Percentiles rank a stretch among this genome's conserved stretches.
Evolutionary conservation across 2,113 vertebrate genomes (phyloP).

Genomic region (Malurus melanocephalus): DNA sequence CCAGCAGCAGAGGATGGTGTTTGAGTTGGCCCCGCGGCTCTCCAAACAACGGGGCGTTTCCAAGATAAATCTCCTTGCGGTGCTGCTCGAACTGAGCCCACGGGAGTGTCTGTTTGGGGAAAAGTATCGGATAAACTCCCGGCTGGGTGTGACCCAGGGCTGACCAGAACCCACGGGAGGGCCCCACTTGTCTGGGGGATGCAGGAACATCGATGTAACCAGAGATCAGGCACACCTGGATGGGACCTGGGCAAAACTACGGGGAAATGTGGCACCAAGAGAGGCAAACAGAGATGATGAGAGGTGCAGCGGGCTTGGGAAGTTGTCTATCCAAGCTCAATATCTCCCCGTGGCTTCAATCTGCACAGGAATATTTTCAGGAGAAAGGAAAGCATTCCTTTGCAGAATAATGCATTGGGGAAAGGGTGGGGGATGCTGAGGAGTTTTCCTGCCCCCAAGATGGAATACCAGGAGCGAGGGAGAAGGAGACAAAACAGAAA

Average conservation of each 20-base stretch:
- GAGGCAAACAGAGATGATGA: not conserved
- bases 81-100: not conserved
- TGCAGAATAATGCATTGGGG: not conserved
- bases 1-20: not conserved
- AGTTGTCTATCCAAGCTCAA: not conserved
- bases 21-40: not conserved
- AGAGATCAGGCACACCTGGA: not conserved
- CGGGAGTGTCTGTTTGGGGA: not conserved
- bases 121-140: not conserved
- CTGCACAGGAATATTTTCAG: not conserved
- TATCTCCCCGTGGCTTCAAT: not conserved
- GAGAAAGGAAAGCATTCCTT: not conserved
- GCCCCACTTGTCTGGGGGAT: not conserved
- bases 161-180: not conserved
- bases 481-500: not conserved
- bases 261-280: not conserved
- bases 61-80: not conserved
- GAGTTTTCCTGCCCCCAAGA: not conserved
- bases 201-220: rapidly evolving
- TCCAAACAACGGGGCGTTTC: not conserved
- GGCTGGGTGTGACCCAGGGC: not conserved
- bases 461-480: not conserved
- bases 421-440: not conserved
- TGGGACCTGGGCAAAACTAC: not conserved
- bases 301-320: not conserved